These are phyloP conservation scores for Galeruca laticollis DNA, from an alignment of 2,888 invertebrate species.

Conservation along the genomic window DNA sequence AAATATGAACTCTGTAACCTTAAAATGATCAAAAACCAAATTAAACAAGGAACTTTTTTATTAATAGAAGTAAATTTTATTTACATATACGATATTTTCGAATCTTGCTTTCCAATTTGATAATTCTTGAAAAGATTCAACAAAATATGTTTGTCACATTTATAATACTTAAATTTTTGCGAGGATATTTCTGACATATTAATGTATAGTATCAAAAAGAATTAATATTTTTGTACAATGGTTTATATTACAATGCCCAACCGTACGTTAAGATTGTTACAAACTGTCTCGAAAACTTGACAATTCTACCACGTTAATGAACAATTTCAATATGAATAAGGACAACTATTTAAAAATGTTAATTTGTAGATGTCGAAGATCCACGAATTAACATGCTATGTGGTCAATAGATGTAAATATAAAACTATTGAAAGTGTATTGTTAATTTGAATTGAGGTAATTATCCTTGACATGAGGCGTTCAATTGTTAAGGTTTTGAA, in stretches of 20 bases:
- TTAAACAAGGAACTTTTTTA: background rate
- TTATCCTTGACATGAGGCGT: too few relatives aligned
- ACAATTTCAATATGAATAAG: too few relatives aligned
- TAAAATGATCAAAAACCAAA: too few relatives aligned
- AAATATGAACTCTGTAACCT: too few relatives aligned
- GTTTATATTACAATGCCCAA: slow-evolving; percentile 16
- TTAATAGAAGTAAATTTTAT: background rate
- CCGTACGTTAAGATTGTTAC: background rate
- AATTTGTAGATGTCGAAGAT: too few relatives aligned
- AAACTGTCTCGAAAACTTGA: background rate
- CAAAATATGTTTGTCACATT: slow-evolving; percentile 21
- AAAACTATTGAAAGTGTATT: too few relatives aligned
- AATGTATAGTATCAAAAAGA: slow-evolving; percentile 21
- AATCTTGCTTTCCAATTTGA: slow-evolving; percentile 23
- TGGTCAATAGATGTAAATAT: too few relatives aligned
- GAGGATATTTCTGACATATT: slow-evolving; percentile 13
- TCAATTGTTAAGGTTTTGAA: too few relatives aligned
- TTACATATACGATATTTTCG: slow-evolving; percentile 7
- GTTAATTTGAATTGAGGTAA: too few relatives aligned
- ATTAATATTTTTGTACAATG: slow-evolving; percentile 10
- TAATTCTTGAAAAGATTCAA: slow-evolving; percentile 8
- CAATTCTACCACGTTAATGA: too few relatives aligned
- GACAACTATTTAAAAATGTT: too few relatives aligned
- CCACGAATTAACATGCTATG: too few relatives aligned
- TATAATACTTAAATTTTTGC: slow-evolving; percentile 16